These are phyloP conservation scores for Auanema sp. DNA, from an alignment of 2,888 invertebrate species.

Conservation along the genomic window DNA sequence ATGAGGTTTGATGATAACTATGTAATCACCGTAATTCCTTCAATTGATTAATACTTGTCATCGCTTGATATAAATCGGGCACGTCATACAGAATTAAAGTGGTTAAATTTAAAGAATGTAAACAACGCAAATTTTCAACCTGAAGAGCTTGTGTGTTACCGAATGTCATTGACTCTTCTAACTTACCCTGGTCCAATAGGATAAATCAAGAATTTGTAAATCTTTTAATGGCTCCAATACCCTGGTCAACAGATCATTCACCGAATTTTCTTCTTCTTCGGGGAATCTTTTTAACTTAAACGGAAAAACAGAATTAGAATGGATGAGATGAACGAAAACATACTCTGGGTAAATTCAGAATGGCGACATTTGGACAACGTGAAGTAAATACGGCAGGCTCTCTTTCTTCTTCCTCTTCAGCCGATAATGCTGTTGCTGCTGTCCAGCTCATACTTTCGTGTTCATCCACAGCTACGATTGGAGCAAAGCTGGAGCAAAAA, in stretches of 20 bases:
- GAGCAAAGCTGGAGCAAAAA: too few species aligned
- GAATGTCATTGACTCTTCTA: background rate
- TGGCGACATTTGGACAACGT: slow-evolving; percentile 34
- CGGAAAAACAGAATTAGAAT: slow-evolving; percentile 3
- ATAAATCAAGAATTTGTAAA: slow-evolving; percentile 49
- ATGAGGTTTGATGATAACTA: background rate
- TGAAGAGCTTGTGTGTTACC: slow-evolving; percentile 3
- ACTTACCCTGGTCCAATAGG: slow-evolving; percentile 48
- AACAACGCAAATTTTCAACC: slow-evolving; percentile 74
- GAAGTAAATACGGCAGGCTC: slow-evolving; percentile 35
- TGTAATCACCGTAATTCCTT: slow-evolving; percentile 68
- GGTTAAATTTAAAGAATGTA: slow-evolving; percentile 73
- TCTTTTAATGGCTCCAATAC: slow-evolving; percentile 39
- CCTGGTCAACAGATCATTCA: slow-evolving; percentile 38
- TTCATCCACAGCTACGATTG: too few species aligned
- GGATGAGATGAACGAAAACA: slow-evolving; percentile 6
- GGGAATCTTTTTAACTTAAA: slow-evolving; percentile 18
- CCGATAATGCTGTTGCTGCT: background rate
- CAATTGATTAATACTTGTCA: slow-evolving; percentile 67
- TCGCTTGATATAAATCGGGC: slow-evolving; percentile 71
- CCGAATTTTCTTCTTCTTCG: slow-evolving; percentile 37
- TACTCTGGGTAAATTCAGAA: slow-evolving; percentile 28
- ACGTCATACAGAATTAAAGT: slow-evolving; percentile 83
- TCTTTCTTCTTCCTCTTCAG: slow-evolving; percentile 24
- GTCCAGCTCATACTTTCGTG: slow-evolving; percentile 6